Evolutionary conservation across 2,888 invertebrate genomes (phyloP), one percentile per base, ranked within the genome.

Genomic region (Agrenia bidenticulata): DNA sequence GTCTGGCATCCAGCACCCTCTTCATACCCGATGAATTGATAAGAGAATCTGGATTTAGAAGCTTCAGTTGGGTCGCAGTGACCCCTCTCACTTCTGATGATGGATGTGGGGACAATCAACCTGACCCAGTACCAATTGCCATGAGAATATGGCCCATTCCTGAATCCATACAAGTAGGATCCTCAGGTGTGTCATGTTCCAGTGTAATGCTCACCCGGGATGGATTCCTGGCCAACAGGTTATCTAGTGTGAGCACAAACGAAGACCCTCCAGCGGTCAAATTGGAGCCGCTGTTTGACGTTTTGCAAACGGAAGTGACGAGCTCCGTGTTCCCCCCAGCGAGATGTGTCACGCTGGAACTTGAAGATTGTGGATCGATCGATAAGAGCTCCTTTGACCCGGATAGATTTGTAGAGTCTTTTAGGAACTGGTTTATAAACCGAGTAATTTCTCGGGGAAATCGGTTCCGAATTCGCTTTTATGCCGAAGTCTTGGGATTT

Each of bases 11-110:
- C 5, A 67, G 67, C 1, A 70, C 65, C 1, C 42, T 75, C 19
- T 75, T 75, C 56, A n/a, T 73, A 5, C 66, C 72, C 2, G 72
- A 73, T 51, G 69, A 65, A 37, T 62, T 75, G 24, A 73, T 75
- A 15, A 64, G 62, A n/a, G 75, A 75, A 63, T 67, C 69, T 45
- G 69, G 61, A 24, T 63, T 73, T 2, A 61, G 61, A 41, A 72
- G 69, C 1, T 73, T 72, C 57, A 57, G 61, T 37, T 75, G 75
- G 75, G 66, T 72, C n/a, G 42, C 56, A 2, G 54, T 73, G 5
- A 59, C 27, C 15, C 63, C 61, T 0, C 11, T 73, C 2, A 59
- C 27, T 13, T 64, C 69, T 42, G 55, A 55, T 1, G 51, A 27
- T n/a, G 49, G 11, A 15, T 7, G 9, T 2, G 42, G 24, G 39